Conservation (phyloP, 2,797 vertebrate genomes). For the Valencia hispanica region DNA sequence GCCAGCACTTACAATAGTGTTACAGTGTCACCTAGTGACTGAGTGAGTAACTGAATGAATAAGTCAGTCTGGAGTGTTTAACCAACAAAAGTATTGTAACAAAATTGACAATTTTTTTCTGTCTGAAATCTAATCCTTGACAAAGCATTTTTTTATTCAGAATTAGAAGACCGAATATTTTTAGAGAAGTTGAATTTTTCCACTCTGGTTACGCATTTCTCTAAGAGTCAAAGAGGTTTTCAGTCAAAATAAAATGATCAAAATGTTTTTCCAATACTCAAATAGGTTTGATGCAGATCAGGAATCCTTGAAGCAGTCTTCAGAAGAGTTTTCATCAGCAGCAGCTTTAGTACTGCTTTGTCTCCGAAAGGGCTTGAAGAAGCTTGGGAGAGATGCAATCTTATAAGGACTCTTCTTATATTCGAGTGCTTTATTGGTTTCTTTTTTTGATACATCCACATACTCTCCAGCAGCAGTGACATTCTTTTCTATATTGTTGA, state of each 20-base stretch:
- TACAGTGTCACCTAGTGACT: constrained; percentile 21
- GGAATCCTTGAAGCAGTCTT: constrained; percentile 11
- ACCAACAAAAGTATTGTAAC: background rate
- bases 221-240: background rate
- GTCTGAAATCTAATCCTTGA: background rate
- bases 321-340: constrained; percentile 20
- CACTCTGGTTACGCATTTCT: background rate
- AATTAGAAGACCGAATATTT: background rate
- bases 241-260: constrained; percentile 8
- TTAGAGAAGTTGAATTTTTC: background rate
- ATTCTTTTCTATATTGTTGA: constrained; percentile 93
- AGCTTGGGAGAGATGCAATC: constrained; percentile 76
- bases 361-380: constrained; percentile 67
- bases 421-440: constrained; percentile 83
- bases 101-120: background rate
- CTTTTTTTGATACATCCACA: constrained; percentile 81
- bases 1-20: background rate
- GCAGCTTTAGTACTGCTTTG: constrained; percentile 18
- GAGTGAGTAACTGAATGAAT: background rate
- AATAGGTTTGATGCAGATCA: constrained; percentile 20
- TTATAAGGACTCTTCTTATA: constrained; percentile 87
- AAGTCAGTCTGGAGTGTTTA: background rate
- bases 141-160: background rate
- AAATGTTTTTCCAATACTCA: background rate
- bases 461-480: constrained; percentile 85